These are phyloP conservation scores for Drosophila biarmipes DNA, from an alignment of 1,140 invertebrate genomes.

Conservation along the genomic window DNA sequence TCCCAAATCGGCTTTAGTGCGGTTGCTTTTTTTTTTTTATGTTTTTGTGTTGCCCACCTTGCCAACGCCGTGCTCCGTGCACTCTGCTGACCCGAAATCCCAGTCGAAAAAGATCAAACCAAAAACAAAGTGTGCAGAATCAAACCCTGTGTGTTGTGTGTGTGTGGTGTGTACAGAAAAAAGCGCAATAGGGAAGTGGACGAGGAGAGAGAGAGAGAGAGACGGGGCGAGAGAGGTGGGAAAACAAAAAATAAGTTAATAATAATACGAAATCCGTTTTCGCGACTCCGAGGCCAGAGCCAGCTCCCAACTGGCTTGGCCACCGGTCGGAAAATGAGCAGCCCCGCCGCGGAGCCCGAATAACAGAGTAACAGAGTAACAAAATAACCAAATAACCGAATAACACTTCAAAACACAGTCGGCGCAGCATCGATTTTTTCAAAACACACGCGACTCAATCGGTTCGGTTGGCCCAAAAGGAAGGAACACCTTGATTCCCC, in stretches of 20 bases:
- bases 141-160: conserved; percentile 11
- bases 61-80: not conserved
- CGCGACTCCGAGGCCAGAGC: not conserved
- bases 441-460: conserved; percentile 10
- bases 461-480: not conserved
- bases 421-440: conserved; percentile 45
- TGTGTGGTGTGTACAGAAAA: conserved; percentile 13
- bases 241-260: not conserved
- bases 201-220: not conserved
- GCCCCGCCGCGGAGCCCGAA: not conserved
- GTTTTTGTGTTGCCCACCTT: conserved; percentile 16
- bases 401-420: conserved; percentile 11
- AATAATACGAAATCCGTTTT: not conserved
- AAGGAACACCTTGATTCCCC: not conserved
- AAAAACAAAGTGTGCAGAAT: conserved; percentile 7
- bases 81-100: conserved; percentile 10
- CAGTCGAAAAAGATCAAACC: not conserved
- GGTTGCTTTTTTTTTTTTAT: conserved; percentile 15
- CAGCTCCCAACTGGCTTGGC: not conserved
- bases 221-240: not conserved
- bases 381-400: too few species aligned
- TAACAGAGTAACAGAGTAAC: conserved; percentile 1
- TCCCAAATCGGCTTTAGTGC: conserved; percentile 18
- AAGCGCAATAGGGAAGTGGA: conserved; percentile 9
- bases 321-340: not conserved